Conservation (phyloP, 2,113 vertebrate species). For the Mellivora capensis region DNA sequence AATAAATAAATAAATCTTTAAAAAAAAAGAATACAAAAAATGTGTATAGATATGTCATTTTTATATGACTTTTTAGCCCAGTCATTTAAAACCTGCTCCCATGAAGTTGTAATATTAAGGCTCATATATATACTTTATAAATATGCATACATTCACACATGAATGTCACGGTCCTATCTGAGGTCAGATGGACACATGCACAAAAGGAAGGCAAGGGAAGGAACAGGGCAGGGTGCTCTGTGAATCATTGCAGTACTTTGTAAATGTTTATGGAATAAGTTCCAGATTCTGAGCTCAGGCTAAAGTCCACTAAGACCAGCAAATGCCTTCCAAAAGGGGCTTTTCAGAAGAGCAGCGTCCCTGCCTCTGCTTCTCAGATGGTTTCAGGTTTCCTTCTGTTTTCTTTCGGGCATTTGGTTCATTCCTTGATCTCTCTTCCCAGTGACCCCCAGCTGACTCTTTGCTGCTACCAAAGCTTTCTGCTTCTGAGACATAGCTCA, state of each 20-base stretch:
- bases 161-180: background rate
- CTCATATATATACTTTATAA: background rate
- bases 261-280: constrained; percentile 21
- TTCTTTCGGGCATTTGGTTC: background rate
- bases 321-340: background rate
- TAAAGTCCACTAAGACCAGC: background rate
- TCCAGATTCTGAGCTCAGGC: background rate
- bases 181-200: background rate
- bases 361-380: background rate
- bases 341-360: background rate
- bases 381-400: background rate
- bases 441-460: background rate
- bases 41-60: background rate
- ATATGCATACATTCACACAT: background rate
- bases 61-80: background rate
- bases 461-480: background rate
- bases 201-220: background rate
- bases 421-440: background rate
- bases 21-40: background rate
- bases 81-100: background rate
- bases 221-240: background rate
- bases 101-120: background rate
- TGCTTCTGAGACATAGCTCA: background rate
- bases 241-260: background rate
- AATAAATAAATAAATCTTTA: too few relatives aligned